These are phyloP conservation scores for Siphlonurus alternatus DNA, from an alignment of 2,888 invertebrate genomes.

Conservation along the genomic window DNA sequence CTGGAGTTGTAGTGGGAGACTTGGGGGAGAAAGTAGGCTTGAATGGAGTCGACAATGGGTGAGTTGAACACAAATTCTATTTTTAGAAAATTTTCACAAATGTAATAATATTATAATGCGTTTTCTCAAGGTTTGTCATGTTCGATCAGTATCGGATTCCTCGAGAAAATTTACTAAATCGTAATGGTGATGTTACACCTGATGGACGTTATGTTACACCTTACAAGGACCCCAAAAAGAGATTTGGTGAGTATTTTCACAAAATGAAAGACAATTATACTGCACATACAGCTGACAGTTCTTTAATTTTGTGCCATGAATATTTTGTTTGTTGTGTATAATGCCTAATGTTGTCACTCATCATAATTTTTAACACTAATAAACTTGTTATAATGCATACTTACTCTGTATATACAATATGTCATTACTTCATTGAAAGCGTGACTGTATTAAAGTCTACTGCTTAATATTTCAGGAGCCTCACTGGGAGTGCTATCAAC, in stretches of 20 bases:
- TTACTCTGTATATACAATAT: no score
- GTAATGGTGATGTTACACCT: constrained; percentile 74
- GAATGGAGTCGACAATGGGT: constrained; percentile 92
- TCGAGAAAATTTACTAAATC: constrained; percentile 64
- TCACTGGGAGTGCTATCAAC: constrained; percentile 75
- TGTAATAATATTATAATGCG: constrained; percentile 9
- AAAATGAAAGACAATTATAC: no score
- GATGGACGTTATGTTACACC: constrained; percentile 78
- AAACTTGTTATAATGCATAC: no score
- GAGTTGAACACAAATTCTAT: constrained; percentile 12
- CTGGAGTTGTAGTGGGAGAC: constrained; percentile 77
- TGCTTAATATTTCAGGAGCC: no score
- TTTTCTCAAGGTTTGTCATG: constrained; percentile 51
- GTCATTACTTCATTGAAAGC: no score
- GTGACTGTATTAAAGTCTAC: no score
- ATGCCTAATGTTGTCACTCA: no score
- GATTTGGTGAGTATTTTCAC: constrained; percentile 45
- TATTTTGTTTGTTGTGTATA: no score
- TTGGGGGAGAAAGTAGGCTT: constrained; percentile 84
- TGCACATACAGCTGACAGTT: no score
- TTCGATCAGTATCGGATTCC: constrained; percentile 81
- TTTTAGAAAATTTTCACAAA: neutral
- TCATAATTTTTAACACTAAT: no score
- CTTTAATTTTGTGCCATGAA: no score
- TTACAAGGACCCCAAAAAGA: constrained; percentile 73